A percentile compares a stretch with the other conserved stretches of the same genome.
Evolutionary conservation across 2,113 vertebrate genomes (phyloP).

Genomic region (Tychaedon coryphoeus): DNA sequence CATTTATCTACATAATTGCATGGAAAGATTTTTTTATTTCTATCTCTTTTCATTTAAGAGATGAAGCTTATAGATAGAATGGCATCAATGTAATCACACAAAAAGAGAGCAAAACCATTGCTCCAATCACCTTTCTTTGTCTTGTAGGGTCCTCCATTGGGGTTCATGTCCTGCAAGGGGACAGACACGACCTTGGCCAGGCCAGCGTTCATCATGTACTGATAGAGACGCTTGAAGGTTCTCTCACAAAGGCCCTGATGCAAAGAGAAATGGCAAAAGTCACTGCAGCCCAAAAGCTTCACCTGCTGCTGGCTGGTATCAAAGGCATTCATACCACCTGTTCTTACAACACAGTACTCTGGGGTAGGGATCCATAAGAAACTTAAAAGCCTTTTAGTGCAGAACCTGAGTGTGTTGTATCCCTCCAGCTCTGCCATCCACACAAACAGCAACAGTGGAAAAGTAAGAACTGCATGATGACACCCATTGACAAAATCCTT

Average conservation of each 20-base stretch:
- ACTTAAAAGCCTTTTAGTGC: not conserved
- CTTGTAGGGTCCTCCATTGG: constrained; percentile 78
- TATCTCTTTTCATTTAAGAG: not conserved
- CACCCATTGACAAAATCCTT: not conserved
- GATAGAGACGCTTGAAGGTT: constrained; percentile 84
- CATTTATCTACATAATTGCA: not conserved
- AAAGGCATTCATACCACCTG: not conserved
- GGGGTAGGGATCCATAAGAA: not conserved
- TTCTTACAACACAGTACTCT: not conserved
- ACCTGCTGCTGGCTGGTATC: not conserved
- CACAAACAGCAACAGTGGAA: not conserved
- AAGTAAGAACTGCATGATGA: not conserved
- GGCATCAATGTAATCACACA: not conserved
- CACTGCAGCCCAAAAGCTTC: not conserved
- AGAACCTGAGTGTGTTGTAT: accelerated
- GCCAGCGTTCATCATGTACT: constrained; percentile 85
- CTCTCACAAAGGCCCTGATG: constrained; percentile 80
- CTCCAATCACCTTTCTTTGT: constrained; percentile 85
- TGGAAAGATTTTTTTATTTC: not conserved
- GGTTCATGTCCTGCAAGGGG: constrained; percentile 84
- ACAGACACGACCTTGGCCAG: constrained; percentile 77
- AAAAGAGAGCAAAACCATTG: not conserved
- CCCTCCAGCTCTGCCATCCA: not conserved
- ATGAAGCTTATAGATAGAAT: not conserved
- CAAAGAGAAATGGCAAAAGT: not conserved